A percentile compares a stretch with the other conserved stretches of the same genome.
These are phyloP conservation scores for Equus quagga DNA, from an alignment of 2,113 vertebrate species.

Conservation along the genomic window DNA sequence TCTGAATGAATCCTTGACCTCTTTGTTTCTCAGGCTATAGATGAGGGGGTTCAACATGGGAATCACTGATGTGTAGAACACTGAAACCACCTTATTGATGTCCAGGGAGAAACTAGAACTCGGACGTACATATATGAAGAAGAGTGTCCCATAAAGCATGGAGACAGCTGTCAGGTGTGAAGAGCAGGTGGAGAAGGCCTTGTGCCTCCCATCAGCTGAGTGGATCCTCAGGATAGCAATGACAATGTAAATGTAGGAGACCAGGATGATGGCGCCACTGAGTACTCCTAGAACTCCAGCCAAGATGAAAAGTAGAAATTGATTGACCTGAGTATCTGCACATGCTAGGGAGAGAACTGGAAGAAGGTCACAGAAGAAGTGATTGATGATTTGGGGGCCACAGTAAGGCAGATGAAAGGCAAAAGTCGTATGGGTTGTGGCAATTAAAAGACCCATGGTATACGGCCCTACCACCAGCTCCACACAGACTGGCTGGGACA, in stretches of 20 bases:
- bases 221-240: conserved; percentile 35
- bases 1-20: conserved; percentile 57
- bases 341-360: conserved; percentile 65
- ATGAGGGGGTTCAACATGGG: conserved; percentile 76
- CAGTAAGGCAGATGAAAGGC: conserved; percentile 59
- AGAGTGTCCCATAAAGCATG: conserved; percentile 70
- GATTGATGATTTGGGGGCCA: background rate
- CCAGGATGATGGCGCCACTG: conserved; percentile 41
- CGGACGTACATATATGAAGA: conserved; percentile 74
- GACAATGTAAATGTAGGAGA: conserved; percentile 66
- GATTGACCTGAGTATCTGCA: conserved; percentile 37
- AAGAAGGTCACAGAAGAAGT: conserved; percentile 68
- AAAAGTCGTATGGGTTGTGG: background rate
- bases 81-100: conserved; percentile 72
- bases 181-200: conserved; percentile 70
- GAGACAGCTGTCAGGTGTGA: conserved; percentile 69
- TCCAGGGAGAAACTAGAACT: conserved; percentile 41
- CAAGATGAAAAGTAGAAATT: conserved; percentile 41
- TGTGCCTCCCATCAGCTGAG: background rate
- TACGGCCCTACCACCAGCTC: conserved; percentile 57
- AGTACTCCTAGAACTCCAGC: conserved; percentile 39
- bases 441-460: background rate
- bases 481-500: conserved; percentile 56
- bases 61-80: conserved; percentile 71
- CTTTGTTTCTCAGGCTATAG: conserved; percentile 76